Evolutionary conservation across 1,140 invertebrate species (phyloP), one percentile per base, ranked within the genome.

Genomic region (Calycopis cecrops): DNA sequence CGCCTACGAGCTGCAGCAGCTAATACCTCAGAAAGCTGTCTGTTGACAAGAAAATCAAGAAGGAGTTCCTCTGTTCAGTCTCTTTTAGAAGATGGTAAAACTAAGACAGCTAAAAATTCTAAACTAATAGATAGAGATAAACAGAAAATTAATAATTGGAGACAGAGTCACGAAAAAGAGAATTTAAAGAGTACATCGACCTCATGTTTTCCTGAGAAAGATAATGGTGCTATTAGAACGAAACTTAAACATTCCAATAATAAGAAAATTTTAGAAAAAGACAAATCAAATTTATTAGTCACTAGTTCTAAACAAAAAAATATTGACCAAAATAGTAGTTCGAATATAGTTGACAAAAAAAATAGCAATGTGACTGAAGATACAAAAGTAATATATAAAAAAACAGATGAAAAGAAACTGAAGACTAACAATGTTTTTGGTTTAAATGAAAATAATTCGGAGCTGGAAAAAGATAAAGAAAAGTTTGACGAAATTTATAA

Each of bases 1-100:
- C 90, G 92, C 61, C 81, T 94, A 52, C 87, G 92, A 67, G 92
- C 92, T 56, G 91, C 91, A 44, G 92, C 91, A 52, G 76, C 76
- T 10, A 77, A 66, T 33, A 71, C 79, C 47, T 69, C 75, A 11
- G 79, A 83, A 57, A 60, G 55, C 55, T 79, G 60, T 44, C 69
- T 69, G 14, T 76, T 62, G 50, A 71, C 69, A 47, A 79, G 74
- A 59, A 88, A 82, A 62, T 65, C 73, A 51, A 80, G 73, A 50
- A 74, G 82, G 73, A 88, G 84, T 61, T 81, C 79, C 59, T 85
- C 82, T 18, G 82, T 72, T 17, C 76, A 83, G 60, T 80, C 76
- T 10, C 59, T 85, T 16, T 44, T 80, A 67, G 81, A 83, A 62
- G 79, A 85, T 54, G 63, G 60, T 51, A 87, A 85, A 69, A 64